phyloP scores from a whole-genome alignment of 2,113 vertebrate genomes.

The Notarius lentiginosus region DNA sequence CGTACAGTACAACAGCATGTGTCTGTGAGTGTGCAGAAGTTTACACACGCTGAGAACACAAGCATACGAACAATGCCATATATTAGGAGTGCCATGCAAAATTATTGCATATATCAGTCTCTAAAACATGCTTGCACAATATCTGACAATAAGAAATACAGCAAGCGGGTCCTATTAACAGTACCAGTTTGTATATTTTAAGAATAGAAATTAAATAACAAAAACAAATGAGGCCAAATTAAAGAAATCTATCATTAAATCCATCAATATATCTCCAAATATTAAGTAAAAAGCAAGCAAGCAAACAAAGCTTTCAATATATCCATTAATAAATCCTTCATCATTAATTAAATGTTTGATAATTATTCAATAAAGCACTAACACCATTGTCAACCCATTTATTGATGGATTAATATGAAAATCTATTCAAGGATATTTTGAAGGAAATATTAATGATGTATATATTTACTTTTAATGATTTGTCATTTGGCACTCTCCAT shows the following conservation, averaged over 20 bases:
- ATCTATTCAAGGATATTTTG: not conserved
- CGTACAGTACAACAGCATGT: conserved; percentile 19
- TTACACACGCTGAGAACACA: not conserved
- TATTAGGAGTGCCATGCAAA: conserved; percentile 32
- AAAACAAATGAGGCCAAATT: not conserved
- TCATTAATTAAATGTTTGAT: not conserved
- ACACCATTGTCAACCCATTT: not conserved
- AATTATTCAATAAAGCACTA: not conserved
- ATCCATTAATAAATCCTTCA: not conserved
- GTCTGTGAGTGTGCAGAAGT: not conserved
- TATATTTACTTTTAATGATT: not conserved
- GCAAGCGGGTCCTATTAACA: not conserved
- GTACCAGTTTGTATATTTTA: not conserved
- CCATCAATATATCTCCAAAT: not conserved
- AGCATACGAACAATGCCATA: not conserved
- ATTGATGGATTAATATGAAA: not conserved
- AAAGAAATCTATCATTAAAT: not conserved
- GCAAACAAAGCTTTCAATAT: not conserved
- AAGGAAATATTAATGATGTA: not conserved
- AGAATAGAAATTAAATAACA: not conserved
- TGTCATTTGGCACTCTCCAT: not conserved
- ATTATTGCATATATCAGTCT: conserved; percentile 8
- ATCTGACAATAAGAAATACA: conserved; percentile 38
- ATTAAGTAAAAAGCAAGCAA: not conserved
- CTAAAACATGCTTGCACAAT: conserved; percentile 35